These are phyloP conservation scores for Tribolium castaneum DNA, from an alignment of 1,140 invertebrate genomes.

Conservation along the genomic window DNA sequence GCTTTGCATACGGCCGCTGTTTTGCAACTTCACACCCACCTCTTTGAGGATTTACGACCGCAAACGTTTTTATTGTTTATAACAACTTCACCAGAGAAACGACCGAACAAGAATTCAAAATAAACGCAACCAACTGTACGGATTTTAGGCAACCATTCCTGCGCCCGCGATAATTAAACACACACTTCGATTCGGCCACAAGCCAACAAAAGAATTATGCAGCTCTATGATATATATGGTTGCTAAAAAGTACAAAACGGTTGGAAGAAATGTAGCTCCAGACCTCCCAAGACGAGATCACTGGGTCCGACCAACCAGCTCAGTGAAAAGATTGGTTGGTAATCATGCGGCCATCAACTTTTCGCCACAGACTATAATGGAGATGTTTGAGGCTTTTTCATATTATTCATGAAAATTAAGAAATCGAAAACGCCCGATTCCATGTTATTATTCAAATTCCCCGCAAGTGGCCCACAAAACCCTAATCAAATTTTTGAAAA, in stretches of 20 bases:
- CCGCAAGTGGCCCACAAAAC: background rate
- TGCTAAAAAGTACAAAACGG: constrained; percentile 48
- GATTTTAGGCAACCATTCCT: background rate
- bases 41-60: constrained; percentile 47
- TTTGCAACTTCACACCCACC: constrained; percentile 58
- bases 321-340: constrained; percentile 47
- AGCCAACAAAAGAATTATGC: constrained; percentile 38
- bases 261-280: constrained; percentile 52
- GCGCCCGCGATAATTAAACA: background rate
- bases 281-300: constrained; percentile 55
- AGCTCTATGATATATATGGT: constrained; percentile 53
- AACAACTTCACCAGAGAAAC: constrained; percentile 45
- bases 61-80: constrained; percentile 58
- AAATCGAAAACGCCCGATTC: constrained; percentile 15
- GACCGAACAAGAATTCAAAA: background rate
- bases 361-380: constrained; percentile 16
- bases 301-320: constrained; percentile 43
- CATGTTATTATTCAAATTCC: constrained; percentile 38
- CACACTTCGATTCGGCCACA: background rate
- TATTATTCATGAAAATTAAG: constrained; percentile 37
- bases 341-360: constrained; percentile 34
- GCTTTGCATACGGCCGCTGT: constrained; percentile 56
- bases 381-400: background rate
- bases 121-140: constrained; percentile 7
- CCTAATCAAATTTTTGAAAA: background rate